Conservation (phyloP, 2,888 invertebrate genomes). For the Andrena trimmerana region DNA sequence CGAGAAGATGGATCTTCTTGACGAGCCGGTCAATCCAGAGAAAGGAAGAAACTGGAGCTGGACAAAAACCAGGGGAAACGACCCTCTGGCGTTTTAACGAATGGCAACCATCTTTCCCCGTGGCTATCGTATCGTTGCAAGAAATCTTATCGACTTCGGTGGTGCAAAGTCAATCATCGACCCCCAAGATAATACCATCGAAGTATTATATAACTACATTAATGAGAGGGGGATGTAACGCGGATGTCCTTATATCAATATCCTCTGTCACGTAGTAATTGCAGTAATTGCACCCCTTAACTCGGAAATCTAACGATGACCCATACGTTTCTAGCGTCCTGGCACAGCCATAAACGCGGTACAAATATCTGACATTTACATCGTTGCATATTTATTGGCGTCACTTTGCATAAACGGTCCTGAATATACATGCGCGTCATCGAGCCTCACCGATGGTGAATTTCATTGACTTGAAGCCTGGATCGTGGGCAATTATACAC, state of each 20-base stretch:
- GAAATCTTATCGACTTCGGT: neutral
- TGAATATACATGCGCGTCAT: constrained; percentile 67
- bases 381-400: constrained; percentile 71
- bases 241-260: neutral
- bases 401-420: constrained; percentile 67
- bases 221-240: neutral
- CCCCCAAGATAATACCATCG: neutral
- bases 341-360: constrained; percentile 54
- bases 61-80: neutral
- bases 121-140: neutral
- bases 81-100: too few relatives aligned
- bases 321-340: constrained; percentile 40
- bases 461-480: constrained; percentile 58
- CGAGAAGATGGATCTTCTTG: constrained; percentile 48
- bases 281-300: neutral
- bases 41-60: constrained; percentile 29
- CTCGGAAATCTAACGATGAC: constrained; percentile 58
- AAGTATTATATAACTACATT: neutral
- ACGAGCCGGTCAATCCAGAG: constrained; percentile 9
- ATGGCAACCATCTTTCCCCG: neutral
- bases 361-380: constrained; percentile 72
- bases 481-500: constrained; percentile 55
- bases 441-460: constrained; percentile 44
- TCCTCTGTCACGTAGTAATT: constrained; percentile 2
- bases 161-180: neutral